phyloP scores from a whole-genome alignment of 1,140 invertebrate genomes.

The Zaprionus ghesquierei region DNA sequence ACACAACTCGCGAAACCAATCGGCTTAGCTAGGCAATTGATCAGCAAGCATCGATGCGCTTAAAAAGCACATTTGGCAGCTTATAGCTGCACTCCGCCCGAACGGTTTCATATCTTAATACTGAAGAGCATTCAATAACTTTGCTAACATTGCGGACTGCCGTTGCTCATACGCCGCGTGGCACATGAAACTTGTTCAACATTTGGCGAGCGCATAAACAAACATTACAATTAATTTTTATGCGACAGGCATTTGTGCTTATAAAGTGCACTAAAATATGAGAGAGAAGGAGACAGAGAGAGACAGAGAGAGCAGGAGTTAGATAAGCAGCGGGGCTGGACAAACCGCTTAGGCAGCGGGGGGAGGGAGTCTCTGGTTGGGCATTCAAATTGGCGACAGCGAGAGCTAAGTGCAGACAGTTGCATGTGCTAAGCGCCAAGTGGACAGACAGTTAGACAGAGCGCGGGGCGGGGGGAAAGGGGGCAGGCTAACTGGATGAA shows the following conservation, averaged over 20 bases:
- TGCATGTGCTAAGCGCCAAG: slow-evolving; percentile 54
- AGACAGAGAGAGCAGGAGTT: neutral
- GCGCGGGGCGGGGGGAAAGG: neutral
- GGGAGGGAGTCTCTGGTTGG: neutral
- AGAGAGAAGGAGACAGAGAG: slow-evolving; percentile 16
- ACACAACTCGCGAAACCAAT: neutral
- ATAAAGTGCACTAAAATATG: slow-evolving; percentile 75
- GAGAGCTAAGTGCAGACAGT: slow-evolving; percentile 61
- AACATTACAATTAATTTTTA: slow-evolving; percentile 81
- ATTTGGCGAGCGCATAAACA: slow-evolving; percentile 72
- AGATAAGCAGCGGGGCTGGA: slow-evolving; percentile 36
- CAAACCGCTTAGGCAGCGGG: slow-evolving; percentile 24
- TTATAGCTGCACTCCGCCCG: neutral
- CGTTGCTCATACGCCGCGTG: slow-evolving; percentile 40
- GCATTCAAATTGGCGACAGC: slow-evolving; percentile 59
- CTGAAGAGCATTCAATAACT: neutral
- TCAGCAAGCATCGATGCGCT: neutral
- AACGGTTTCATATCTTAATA: neutral
- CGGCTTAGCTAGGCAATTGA: neutral
- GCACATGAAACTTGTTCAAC: slow-evolving; percentile 52
- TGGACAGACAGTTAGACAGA: slow-evolving; percentile 20
- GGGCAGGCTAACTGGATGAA: slow-evolving; percentile 31
- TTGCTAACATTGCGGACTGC: neutral
- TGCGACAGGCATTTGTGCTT: slow-evolving; percentile 77
- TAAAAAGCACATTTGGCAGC: neutral